phyloP scores from a whole-genome alignment of 1,140 invertebrate species.

The Ceratosolen fusciceps region DNA sequence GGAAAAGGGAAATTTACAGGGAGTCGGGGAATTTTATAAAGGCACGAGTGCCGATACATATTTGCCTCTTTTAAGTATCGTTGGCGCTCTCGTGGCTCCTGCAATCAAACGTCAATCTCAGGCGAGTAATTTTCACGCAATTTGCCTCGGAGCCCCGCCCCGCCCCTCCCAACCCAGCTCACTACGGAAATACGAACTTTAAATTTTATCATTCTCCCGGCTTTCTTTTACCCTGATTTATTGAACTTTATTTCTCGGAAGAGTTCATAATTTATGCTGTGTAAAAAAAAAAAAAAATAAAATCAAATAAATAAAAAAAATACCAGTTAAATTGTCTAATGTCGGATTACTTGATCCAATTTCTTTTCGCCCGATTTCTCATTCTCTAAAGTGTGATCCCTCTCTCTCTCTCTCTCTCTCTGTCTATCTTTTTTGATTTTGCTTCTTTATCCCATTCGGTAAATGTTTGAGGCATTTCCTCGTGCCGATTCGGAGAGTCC shows the following conservation, averaged over 20 bases:
- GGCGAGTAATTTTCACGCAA: constrained; percentile 62
- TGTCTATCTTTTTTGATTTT: too few species aligned
- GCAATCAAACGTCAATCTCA: constrained; percentile 66
- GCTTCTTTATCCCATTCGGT: too few species aligned
- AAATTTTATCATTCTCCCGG: constrained; percentile 31
- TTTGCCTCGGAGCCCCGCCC: constrained; percentile 53
- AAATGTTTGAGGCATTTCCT: too few species aligned
- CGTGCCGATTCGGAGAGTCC: too few species aligned
- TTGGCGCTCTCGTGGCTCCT: constrained; percentile 1
- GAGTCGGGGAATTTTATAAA: constrained; percentile 25
- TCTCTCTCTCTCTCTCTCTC: too few species aligned
- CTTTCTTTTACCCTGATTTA: constrained; percentile 28
- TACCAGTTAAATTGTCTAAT: constrained; percentile 4
- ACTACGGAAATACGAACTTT: constrained; percentile 26
- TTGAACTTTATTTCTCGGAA: constrained; percentile 22
- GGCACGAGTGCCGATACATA: constrained; percentile 30
- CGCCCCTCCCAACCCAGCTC: too few species aligned
- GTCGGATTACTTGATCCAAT: constrained; percentile 4
- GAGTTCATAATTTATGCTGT: neutral
- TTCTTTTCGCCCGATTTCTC: neutral
- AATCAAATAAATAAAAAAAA: too few species aligned
- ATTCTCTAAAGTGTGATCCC: too few species aligned
- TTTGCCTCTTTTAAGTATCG: neutral
- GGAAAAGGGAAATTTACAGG: constrained; percentile 6
- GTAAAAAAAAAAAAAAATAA: too few species aligned